phyloP scores from a whole-genome alignment of 2,797 vertebrate genomes.

The Craterocephalus amniculus region DNA sequence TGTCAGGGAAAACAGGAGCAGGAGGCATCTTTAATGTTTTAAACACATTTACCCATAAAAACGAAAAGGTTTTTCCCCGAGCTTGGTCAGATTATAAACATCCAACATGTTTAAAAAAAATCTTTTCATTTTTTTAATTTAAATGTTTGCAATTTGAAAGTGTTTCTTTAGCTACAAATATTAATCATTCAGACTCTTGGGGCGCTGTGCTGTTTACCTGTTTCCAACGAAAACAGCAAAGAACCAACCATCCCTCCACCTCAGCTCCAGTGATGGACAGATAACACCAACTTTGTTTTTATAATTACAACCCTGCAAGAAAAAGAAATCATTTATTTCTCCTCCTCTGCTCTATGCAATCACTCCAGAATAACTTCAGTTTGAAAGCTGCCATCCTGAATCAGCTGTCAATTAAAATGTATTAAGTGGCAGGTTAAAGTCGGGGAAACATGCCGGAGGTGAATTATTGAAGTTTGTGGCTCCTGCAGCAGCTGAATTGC shows the following conservation, averaged over 20 bases:
- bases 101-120: no score
- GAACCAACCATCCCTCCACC: neutral
- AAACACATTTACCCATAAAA: no score
- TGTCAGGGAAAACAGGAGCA: no score
- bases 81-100: no score
- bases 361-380: slow-evolving; percentile 29
- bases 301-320: slow-evolving; percentile 20
- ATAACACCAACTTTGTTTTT: slow-evolving; percentile 19
- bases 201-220: no score
- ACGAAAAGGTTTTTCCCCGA: no score
- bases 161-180: no score
- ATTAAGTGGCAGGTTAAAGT: slow-evolving; percentile 44
- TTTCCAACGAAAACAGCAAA: no score
- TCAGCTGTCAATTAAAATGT: slow-evolving; percentile 67
- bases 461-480: slow-evolving; percentile 54
- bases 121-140: no score
- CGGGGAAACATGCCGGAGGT: slow-evolving; percentile 33
- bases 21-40: no score
- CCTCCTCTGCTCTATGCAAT: slow-evolving; percentile 17
- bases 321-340: neutral
- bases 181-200: no score
- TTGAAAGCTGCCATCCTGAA: slow-evolving; percentile 37
- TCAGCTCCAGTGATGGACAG: slow-evolving; percentile 28
- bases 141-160: no score
- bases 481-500: slow-evolving; percentile 18